These are phyloP conservation scores for Griposia aprilina DNA, from an alignment of 2,888 invertebrate genomes.

Conservation along the genomic window DNA sequence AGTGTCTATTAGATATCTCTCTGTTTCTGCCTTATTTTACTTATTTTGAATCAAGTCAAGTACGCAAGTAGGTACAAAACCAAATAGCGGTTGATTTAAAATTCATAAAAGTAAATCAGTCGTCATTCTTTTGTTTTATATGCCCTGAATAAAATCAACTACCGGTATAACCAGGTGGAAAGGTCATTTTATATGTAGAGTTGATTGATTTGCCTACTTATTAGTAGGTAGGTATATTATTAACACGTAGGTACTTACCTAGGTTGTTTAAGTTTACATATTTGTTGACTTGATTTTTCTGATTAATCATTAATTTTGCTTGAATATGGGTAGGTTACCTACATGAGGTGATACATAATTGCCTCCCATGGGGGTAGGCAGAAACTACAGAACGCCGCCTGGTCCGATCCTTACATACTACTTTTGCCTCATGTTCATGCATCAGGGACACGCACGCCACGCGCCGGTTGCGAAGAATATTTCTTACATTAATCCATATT, in stretches of 20 bases:
- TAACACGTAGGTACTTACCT: background rate
- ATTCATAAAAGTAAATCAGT: background rate
- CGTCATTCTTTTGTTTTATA: constrained; percentile 12
- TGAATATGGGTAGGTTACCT: too few relatives aligned
- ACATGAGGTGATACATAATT: too few relatives aligned
- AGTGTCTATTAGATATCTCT: background rate
- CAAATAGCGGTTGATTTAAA: background rate
- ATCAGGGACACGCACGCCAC: too few relatives aligned
- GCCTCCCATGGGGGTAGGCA: too few relatives aligned
- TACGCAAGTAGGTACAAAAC: background rate
- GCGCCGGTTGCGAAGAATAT: too few relatives aligned
- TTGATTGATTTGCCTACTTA: background rate
- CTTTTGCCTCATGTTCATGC: too few relatives aligned
- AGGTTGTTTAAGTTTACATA: background rate
- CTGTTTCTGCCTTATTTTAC: background rate
- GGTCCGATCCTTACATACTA: too few relatives aligned
- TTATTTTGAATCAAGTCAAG: background rate
- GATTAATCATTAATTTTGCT: background rate
- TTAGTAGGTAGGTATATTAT: background rate
- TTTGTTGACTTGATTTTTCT: background rate
- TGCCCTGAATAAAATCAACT: constrained; percentile 1
- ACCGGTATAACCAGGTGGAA: background rate
- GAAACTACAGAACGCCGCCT: too few relatives aligned
- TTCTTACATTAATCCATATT: too few relatives aligned
- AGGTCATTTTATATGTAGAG: background rate